Conservation (phyloP, 1,140 invertebrate genomes). For the Helicorthomorpha holstii region DNA sequence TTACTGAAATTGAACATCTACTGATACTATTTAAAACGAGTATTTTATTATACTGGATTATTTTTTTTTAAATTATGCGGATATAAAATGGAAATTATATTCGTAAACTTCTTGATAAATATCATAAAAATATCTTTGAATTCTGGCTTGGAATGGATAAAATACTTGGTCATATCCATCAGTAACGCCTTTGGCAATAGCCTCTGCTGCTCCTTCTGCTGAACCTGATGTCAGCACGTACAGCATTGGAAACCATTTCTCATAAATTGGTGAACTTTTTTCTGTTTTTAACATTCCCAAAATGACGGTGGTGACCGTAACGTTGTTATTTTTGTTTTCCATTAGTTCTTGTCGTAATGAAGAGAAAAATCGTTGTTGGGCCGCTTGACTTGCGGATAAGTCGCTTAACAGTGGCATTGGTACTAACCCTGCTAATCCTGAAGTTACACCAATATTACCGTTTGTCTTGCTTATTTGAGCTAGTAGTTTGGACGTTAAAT, state of each 20-base stretch:
- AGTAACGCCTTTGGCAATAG: not conserved
- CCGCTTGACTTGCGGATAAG: not conserved
- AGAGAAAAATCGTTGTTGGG: constrained; percentile 6
- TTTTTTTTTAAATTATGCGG: no score
- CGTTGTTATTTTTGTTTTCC: not conserved
- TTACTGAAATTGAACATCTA: no score
- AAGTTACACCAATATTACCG: not conserved
- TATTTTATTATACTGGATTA: no score
- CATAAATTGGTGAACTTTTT: not conserved
- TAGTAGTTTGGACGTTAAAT: not conserved
- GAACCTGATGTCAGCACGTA: not conserved
- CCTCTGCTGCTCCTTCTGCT: no score
- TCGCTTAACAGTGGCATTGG: not conserved
- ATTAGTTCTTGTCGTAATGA: not conserved
- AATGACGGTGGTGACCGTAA: not conserved
- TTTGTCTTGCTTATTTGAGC: not conserved
- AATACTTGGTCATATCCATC: not conserved
- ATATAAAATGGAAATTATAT: no score
- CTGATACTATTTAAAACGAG: no score
- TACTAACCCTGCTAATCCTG: not conserved
- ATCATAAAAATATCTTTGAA: no score
- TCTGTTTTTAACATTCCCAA: not conserved
- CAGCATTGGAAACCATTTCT: not conserved
- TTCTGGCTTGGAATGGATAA: not conserved
- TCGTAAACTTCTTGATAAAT: no score